Evolutionary conservation across 2,797 vertebrate species (phyloP).

Genomic region (Diglossa cyanea): DNA sequence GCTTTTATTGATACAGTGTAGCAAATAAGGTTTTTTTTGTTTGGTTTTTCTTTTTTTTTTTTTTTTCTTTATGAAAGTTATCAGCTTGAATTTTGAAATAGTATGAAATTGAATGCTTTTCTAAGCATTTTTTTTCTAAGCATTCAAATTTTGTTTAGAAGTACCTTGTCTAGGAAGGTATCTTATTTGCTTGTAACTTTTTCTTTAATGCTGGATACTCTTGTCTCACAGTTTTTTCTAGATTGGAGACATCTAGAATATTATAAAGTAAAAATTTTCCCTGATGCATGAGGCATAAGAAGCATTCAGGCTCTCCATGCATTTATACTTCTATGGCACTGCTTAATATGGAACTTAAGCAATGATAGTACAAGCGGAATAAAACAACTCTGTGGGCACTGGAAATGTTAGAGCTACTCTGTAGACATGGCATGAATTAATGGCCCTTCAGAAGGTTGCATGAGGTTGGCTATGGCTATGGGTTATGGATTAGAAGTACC

Average conservation of each 20-base stretch:
- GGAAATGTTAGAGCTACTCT: background rate
- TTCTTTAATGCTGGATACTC: background rate
- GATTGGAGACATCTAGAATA: background rate
- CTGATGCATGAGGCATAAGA: background rate
- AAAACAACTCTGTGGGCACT: background rate
- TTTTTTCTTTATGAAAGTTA: background rate
- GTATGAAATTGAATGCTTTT: background rate
- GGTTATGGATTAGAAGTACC: background rate
- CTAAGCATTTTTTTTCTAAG: background rate
- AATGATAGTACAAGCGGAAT: background rate
- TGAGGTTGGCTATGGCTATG: background rate
- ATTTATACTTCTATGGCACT: background rate
- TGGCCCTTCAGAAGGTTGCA: background rate
- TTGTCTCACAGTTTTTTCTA: background rate
- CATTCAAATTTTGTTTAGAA: background rate
- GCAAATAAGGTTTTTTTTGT: background rate
- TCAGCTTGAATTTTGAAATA: background rate
- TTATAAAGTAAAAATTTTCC: background rate
- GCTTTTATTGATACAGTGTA: background rate
- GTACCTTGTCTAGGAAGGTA: background rate
- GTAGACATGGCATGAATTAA: background rate
- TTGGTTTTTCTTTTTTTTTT: background rate
- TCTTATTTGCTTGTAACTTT: background rate
- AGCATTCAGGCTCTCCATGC: accelerated
- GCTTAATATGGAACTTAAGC: background rate